These are phyloP conservation scores for Drosophila mercatorum DNA, from an alignment of 2,888 invertebrate genomes.

Conservation along the genomic window DNA sequence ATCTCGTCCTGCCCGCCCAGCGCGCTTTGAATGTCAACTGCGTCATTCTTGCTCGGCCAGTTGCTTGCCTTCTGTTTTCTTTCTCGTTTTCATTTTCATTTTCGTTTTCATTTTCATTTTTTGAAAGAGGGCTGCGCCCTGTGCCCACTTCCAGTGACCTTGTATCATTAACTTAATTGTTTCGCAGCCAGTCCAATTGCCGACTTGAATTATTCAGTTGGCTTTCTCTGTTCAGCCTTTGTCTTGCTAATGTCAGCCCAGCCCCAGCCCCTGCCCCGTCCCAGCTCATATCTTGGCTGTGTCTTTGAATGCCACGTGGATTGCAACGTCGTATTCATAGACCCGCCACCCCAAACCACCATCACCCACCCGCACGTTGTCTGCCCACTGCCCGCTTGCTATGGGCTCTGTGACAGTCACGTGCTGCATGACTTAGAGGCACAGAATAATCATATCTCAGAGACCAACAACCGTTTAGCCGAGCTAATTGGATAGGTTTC, in stretches of 20 bases:
- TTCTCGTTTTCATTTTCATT: conserved; percentile 9
- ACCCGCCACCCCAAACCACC: background rate
- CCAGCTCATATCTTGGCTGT: conserved; percentile 21
- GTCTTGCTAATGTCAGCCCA: conserved; percentile 47
- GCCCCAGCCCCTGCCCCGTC: background rate
- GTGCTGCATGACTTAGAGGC: conserved; percentile 65
- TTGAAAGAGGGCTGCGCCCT: conserved; percentile 14
- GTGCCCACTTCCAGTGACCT: conserved; percentile 75
- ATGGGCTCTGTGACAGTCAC: conserved; percentile 49
- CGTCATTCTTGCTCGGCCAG: conserved; percentile 63
- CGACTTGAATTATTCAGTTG: conserved; percentile 77
- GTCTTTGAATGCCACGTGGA: conserved; percentile 33
- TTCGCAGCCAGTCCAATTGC: conserved; percentile 70
- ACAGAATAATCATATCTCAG: conserved; percentile 44
- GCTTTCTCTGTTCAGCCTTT: conserved; percentile 48
- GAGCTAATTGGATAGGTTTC: conserved; percentile 42
- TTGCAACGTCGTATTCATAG: conserved; percentile 27
- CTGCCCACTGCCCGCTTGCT: conserved; percentile 28
- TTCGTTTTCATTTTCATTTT: conserved; percentile 16
- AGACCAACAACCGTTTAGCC: conserved; percentile 24
- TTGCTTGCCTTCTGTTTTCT: conserved; percentile 12
- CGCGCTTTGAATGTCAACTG: conserved; percentile 65
- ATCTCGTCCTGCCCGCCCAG: background rate
- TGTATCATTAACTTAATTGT: conserved; percentile 81
- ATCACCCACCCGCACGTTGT: conserved; percentile 44